Evolutionary conservation across 2,888 invertebrate genomes (phyloP), one percentile per base, ranked within the genome.

Genomic region (Scaptomyza flava): DNA sequence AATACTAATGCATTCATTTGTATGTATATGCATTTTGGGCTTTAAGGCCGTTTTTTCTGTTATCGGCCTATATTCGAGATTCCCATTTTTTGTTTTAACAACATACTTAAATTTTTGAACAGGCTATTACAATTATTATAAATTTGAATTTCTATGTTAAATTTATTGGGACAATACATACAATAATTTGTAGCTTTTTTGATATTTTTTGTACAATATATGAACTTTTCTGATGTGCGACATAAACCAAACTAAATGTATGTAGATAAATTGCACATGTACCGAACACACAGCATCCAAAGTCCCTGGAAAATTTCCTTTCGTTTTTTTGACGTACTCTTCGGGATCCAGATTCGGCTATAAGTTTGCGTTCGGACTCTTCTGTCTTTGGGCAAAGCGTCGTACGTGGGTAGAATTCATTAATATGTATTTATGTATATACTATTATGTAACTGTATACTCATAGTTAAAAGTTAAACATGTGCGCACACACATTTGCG

Each of bases 181-280:
- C 23, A 11, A 34, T 30, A 42, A 43, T 59, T 42, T 57, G 7
- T 20, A 58, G 14, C 7, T 45, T 9, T 8, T 20, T 60, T 50
- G 9, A 3, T 3, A 12, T 27, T 12, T 34, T 7, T 36, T 57
- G 9, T 30, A 14, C 9, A 38, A 30, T 34, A 30, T 47, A 34
- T 51, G 54, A 73, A 57, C 67, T 67, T 57, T 46, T 53, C 43
- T 34, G 42, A 48, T 51, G 53, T 59, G 51, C 56, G 42, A 48
- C 56, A 46, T 46, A 56, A 67, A 72, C 47, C 59, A 41, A 67
- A 77, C 77, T 72, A 59, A 73, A 58, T 53, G 45, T 41, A 45
- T 30, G 8, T 23, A 38, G 8, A 9, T 46, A 43, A 14, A 7
- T 48, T 48, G 30, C 41, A 48, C 41, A 43, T 57, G 34, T 43